Conservation (phyloP, 2,797 vertebrate genomes). For the Myotis findleyi region DNA sequence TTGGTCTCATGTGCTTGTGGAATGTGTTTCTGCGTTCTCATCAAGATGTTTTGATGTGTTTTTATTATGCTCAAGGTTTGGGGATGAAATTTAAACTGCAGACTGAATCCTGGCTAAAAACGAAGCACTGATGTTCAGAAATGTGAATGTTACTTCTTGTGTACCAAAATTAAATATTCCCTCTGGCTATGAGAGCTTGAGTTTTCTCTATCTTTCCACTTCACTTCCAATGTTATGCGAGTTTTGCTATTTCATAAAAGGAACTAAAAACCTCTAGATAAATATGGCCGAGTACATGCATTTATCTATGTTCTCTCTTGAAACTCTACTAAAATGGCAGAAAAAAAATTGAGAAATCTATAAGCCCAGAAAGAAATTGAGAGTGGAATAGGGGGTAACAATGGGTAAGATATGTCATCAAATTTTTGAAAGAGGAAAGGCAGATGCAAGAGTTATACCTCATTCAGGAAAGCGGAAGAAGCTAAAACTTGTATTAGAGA, state of each 20-base stretch:
- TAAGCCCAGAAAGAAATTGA: conserved; percentile 33
- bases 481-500: background rate
- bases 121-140: background rate
- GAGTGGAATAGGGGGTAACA: background rate
- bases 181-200: background rate
- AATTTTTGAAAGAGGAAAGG: conserved; percentile 23
- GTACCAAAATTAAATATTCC: conserved; percentile 24
- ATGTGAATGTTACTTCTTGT: conserved; percentile 1
- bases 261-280: background rate
- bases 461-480: conserved; percentile 1
- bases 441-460: background rate
- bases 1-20: background rate
- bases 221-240: conserved; percentile 6
- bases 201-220: conserved; percentile 30
- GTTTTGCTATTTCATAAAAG: conserved; percentile 39
- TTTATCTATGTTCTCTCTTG: background rate
- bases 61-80: background rate
- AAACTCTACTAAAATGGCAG: conserved; percentile 35
- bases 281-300: background rate
- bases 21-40: conserved; percentile 48
- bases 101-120: conserved; percentile 1
- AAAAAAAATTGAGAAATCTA: conserved; percentile 25
- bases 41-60: conserved; percentile 17
- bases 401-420: background rate
- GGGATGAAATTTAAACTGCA: background rate